phyloP scores from a whole-genome alignment of 2,113 vertebrate genomes.

The Athene cunicularia region DNA sequence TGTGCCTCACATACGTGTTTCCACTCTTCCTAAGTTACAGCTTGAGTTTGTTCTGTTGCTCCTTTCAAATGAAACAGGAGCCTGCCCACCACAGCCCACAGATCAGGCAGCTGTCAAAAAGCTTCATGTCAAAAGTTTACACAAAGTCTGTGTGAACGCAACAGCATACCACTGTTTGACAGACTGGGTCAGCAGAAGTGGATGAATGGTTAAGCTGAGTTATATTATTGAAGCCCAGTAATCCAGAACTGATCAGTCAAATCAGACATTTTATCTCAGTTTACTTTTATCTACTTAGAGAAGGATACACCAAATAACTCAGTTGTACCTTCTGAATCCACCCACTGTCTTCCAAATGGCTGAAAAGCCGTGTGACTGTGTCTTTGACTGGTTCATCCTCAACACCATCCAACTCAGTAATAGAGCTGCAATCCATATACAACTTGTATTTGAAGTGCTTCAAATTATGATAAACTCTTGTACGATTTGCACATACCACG shows the following conservation, averaged over 20 bases:
- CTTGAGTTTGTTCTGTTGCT: background rate
- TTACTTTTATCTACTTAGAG: background rate
- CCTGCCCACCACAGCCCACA: background rate
- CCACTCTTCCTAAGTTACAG: background rate
- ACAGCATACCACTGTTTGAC: background rate
- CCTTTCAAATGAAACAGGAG: background rate
- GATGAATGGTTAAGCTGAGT: background rate
- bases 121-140: background rate
- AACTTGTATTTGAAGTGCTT: constrained; percentile 88
- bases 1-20: background rate
- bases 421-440: constrained; percentile 72
- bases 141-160: background rate
- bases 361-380: constrained; percentile 76
- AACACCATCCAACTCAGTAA: constrained; percentile 27
- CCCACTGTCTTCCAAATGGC: constrained; percentile 56
- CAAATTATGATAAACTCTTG: constrained; percentile 81
- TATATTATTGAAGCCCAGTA: background rate
- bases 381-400: constrained; percentile 80
- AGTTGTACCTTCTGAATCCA: constrained; percentile 82
- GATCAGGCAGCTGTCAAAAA: background rate
- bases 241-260: background rate
- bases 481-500: constrained; percentile 77
- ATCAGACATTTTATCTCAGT: background rate
- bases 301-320: background rate
- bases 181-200: background rate